phyloP scores from a whole-genome alignment of 1,140 invertebrate species.

The Vollenhovia emeryi region DNA sequence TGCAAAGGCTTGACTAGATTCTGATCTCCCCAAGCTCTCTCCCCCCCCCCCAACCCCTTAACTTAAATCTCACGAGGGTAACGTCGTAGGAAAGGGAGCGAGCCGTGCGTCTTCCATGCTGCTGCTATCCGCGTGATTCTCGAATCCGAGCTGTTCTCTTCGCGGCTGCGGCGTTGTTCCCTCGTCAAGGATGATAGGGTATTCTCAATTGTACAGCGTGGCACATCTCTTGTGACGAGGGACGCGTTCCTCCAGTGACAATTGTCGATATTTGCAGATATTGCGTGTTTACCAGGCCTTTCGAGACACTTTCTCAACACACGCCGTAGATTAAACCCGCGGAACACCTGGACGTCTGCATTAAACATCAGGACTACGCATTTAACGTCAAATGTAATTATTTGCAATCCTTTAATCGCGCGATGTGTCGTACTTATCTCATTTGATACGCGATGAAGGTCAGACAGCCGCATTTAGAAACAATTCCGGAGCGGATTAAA shows the following conservation, averaged over 20 bases:
- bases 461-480: background rate
- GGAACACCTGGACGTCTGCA: background rate
- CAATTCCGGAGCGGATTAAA: background rate
- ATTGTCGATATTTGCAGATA: conserved; percentile 8
- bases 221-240: background rate
- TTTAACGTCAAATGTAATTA: background rate
- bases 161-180: conserved; percentile 1
- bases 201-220: background rate
- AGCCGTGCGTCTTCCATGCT: background rate
- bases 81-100: conserved; percentile 1
- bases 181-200: conserved; percentile 32
- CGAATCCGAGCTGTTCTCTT: conserved; percentile 41
- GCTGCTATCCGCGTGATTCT: conserved; percentile 9
- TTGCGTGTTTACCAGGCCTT: background rate
- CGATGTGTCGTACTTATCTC: background rate
- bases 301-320: background rate
- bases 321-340: background rate
- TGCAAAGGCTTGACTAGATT: conserved; percentile 30
- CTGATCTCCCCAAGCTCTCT: background rate
- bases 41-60: conserved; percentile 14
- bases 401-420: background rate
- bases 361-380: background rate
- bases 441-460: conserved; percentile 8
- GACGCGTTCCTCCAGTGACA: conserved; percentile 13
- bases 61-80: conserved; percentile 46